A percentile compares a stretch with the other conserved stretches of the same genome.
Evolutionary conservation across 2,888 invertebrate species (phyloP).

Genomic region (Drosophila lutescens): DNA sequence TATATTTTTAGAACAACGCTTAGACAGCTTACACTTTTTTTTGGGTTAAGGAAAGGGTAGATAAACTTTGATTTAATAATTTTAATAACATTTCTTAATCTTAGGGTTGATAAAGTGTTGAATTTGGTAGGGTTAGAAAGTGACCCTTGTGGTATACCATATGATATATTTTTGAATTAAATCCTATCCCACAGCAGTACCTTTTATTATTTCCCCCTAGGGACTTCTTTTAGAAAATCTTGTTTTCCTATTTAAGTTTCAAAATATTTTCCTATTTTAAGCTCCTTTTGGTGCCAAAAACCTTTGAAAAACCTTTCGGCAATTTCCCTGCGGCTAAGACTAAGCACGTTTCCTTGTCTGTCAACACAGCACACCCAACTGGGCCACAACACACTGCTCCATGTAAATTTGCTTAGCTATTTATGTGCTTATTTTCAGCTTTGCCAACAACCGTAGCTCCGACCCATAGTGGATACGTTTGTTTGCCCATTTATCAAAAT

Average conservation of each 20-base stretch:
- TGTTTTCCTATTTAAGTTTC: neutral
- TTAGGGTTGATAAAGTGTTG: no score
- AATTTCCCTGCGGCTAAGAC: slow-evolving; percentile 34
- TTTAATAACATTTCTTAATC: no score
- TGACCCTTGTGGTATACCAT: no score
- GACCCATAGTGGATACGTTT: slow-evolving; percentile 37
- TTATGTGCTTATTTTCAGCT: slow-evolving; percentile 74
- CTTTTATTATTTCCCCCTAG: neutral
- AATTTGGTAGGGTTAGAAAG: no score
- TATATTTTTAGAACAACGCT: no score
- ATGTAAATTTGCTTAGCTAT: slow-evolving; percentile 75
- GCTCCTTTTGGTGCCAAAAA: neutral
- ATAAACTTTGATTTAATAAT: no score
- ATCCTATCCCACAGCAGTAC: neutral
- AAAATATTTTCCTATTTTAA: slow-evolving; percentile 6
- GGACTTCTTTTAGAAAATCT: no score
- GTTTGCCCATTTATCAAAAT: slow-evolving; percentile 72
- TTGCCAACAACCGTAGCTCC: slow-evolving; percentile 54
- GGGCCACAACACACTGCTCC: slow-evolving; percentile 21
- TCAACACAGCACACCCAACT: slow-evolving; percentile 19
- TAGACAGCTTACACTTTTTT: no score
- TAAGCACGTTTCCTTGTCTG: slow-evolving; percentile 50
- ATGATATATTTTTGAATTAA: neutral
- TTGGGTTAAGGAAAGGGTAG: no score
- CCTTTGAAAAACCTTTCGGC: slow-evolving; percentile 1